Evolutionary conservation across 2,888 invertebrate species (phyloP), one percentile per base, ranked within the genome.

Genomic region (Andrena marginata): DNA sequence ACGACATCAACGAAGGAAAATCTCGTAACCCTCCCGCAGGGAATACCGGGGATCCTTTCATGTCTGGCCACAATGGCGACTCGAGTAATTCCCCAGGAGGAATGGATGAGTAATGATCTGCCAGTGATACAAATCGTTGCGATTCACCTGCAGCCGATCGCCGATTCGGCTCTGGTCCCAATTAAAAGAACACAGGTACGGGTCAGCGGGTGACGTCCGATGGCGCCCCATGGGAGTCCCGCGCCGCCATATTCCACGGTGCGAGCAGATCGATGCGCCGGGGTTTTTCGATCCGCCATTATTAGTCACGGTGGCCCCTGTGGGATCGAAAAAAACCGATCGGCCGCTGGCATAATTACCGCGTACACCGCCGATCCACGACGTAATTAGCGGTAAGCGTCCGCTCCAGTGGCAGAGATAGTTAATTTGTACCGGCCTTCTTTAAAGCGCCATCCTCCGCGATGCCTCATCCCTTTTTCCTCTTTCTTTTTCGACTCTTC

Each of bases 101-200:
- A 56, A 81, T 76, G 78, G 87, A 92, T 93, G 93, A 93, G 88
- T 93, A 92, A 93, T 93, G 93, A 92, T 92, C 89, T 84, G 90
- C 90, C 92, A 89, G 91, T 92, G 92, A 93, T 93, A 93, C 91
- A 92, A 93, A 93, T 93, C 92, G 93, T 89, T 87, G 89, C 90
- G 90, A 93, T 93, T 93, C 93, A 92, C 92, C 93, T 91, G 92
- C 92, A 89, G 90, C 86, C 90, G 91, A 92, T 93, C 90, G 91
- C 67, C 87, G 87, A 91, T 91, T 93, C 89, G 90, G 92, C 90
- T 92, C 91, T 88, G 91, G 89, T 91, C 90, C 93, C 93, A 93
- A 93, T 93, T 93, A 93, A 93, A 93, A 89, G 91, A 93, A 93
- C 91, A 92, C 91, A 89, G 91, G 89, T 89, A 90, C 87, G 82